Conservation (phyloP, 2,113 vertebrate species). For the Tupaia chinensis region DNA sequence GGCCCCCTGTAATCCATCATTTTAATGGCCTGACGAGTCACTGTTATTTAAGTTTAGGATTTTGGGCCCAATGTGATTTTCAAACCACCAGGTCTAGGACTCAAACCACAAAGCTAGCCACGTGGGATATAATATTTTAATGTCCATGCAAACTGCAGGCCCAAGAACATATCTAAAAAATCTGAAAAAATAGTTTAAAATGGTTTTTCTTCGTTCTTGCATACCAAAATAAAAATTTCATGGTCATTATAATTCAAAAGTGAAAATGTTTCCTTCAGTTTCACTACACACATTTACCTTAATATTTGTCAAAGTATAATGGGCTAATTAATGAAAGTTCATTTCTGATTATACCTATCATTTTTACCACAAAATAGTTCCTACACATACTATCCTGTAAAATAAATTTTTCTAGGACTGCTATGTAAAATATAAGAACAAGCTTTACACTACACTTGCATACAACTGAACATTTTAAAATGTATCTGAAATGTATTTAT, state of each 20-base stretch:
- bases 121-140: too few species aligned
- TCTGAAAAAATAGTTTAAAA: not conserved
- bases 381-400: constrained; percentile 16
- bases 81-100: too few species aligned
- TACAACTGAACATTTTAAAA: not conserved
- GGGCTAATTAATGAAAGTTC: not conserved
- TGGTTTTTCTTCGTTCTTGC: not conserved
- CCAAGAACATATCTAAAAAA: constrained; percentile 1
- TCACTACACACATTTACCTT: constrained; percentile 12
- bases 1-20: not conserved
- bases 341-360: not conserved
- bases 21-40: not conserved
- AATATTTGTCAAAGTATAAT: constrained; percentile 10
- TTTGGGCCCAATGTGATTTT: too few species aligned
- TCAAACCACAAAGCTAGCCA: too few species aligned
- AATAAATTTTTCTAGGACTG: constrained; percentile 1
- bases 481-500: not conserved
- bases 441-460: not conserved
- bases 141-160: too few species aligned
- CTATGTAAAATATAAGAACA: not conserved
- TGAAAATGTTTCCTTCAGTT: not conserved
- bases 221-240: not conserved
- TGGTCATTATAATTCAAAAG: not conserved
- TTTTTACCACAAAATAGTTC: constrained; percentile 14
- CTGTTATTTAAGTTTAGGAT: too few species aligned